Percentiles rank a stretch among this genome's conserved stretches.
phyloP scores from a whole-genome alignment of 2,113 vertebrate genomes.

The Rutilus rutilus region DNA sequence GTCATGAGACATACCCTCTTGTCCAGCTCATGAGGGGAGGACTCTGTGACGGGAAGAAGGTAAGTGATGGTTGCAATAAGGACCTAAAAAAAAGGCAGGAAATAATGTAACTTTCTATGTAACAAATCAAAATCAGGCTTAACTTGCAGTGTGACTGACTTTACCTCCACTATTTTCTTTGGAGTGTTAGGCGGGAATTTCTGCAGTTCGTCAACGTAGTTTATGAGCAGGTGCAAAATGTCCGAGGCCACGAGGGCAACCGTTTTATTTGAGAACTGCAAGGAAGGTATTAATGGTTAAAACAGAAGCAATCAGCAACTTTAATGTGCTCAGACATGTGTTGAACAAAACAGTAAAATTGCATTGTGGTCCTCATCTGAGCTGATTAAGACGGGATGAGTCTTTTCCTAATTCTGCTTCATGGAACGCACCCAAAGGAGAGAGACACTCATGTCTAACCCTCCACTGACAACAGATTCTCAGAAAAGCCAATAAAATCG shows the following conservation, averaged over 20 bases:
- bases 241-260: conserved; percentile 96
- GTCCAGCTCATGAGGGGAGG: conserved; percentile 94
- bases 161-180: conserved; percentile 95
- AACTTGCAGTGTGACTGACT: conserved; percentile 9
- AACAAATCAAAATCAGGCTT: background rate
- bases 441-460: conserved; percentile 26
- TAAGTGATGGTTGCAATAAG: conserved; percentile 96
- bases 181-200: conserved; percentile 90
- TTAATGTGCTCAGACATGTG: conserved; percentile 15
- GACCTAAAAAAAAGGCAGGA: conserved; percentile 77
- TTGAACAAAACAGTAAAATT: background rate
- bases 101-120: background rate
- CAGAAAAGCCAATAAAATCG: conserved; percentile 20
- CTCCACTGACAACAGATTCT: background rate
- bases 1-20: conserved; percentile 83
- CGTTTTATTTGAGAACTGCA: conserved; percentile 94
- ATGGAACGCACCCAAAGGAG: conserved; percentile 43
- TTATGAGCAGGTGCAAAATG: conserved; percentile 93
- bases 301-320: conserved; percentile 10
- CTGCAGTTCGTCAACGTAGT: conserved; percentile 91
- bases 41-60: conserved; percentile 91
- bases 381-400: conserved; percentile 35
- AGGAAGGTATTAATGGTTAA: conserved; percentile 45
- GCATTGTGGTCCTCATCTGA: conserved; percentile 11
- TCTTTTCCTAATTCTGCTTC: conserved; percentile 45